A percentile compares a stretch with the other conserved stretches of the same genome.
Evolutionary conservation across 1,140 invertebrate species (phyloP).

Genomic region (Diabrotica virgifera): DNA sequence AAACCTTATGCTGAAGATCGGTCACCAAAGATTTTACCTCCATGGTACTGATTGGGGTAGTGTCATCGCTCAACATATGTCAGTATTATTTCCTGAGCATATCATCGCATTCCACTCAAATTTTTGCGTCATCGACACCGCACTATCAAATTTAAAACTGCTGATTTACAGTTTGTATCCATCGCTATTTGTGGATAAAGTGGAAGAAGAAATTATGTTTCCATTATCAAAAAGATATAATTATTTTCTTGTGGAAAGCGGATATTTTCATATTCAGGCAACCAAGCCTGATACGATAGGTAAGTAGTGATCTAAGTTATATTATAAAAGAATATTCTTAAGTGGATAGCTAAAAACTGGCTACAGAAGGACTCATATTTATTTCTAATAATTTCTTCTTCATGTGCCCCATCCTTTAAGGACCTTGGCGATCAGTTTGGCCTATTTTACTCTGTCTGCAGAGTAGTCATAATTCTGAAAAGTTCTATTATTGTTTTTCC

Average conservation of each 20-base stretch:
- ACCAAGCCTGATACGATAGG: conserved; percentile 85
- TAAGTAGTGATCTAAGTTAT: conserved; percentile 5
- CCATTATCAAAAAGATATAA: conserved; percentile 53
- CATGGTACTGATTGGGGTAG: conserved; percentile 87
- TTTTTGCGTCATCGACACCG: conserved; percentile 53
- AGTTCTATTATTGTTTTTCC: no score
- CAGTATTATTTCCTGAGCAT: conserved; percentile 66
- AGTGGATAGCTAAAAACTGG: no score
- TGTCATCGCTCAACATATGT: conserved; percentile 58
- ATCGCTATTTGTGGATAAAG: conserved; percentile 55
- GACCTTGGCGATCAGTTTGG: no score
- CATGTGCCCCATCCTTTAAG: no score
- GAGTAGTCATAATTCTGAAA: no score
- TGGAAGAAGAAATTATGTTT: conserved; percentile 59
- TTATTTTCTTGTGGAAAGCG: conserved; percentile 49
- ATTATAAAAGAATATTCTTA: no score
- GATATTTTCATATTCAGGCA: conserved; percentile 77
- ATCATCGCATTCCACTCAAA: conserved; percentile 68
- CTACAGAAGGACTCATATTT: no score
- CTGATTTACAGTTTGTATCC: conserved; percentile 58
- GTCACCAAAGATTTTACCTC: conserved; percentile 70
- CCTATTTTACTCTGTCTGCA: no score
- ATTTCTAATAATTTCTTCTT: no score
- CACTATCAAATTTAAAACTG: conserved; percentile 49
- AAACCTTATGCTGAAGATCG: conserved; percentile 79